Evolutionary conservation across 2,888 invertebrate genomes (phyloP), one percentile per base, ranked within the genome.

Genomic region (Trachelus iudaicus): DNA sequence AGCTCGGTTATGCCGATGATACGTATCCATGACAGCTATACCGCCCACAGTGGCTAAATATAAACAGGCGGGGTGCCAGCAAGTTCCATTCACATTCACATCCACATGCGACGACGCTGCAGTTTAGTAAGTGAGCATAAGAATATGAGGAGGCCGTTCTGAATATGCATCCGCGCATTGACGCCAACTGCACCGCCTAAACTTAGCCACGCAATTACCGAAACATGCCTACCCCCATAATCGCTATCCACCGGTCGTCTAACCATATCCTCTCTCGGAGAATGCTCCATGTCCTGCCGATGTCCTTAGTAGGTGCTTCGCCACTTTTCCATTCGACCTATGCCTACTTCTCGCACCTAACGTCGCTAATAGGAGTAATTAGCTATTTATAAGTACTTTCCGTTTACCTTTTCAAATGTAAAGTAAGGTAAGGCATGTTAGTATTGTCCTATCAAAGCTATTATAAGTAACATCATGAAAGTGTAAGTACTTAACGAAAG

Each of bases 31-130:
- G 91, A 91, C 91, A 91, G 90, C 89, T 88, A 90, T 89, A 91
- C 91, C 91, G 91, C 91, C 91, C 91, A 91, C 91, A 88, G 90
- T 87, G 86, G 90, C 91, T 91, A 91, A 91, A 91, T 91, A 91
- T 91, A 91, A 89, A 89, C 90, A 90, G 91, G 91, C 91, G 89
- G 87, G 89, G 89, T 91, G 90, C 91, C 91, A 91, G 88, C 88
- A 84, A 89, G 89, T 90, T 90, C 90, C 91, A 90, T 90, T 90
- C 90, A 90, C 90, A 89, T 90, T 88, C 87, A 89, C 90, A 84
- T 85, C 76, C 81, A 79, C 79, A 80, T 77, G 83, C 80, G 87
- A 81, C 79, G 80, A 81, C 77, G 83, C 82, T 77, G 84, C 85
- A 85, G 83, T 85, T 86, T 84, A 86, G 89, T 88, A 85, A 86